A percentile compares a stretch with the other conserved stretches of the same genome.
phyloP scores from a whole-genome alignment of 2,113 vertebrate genomes.

The Hymenochirus boettgeri region DNA sequence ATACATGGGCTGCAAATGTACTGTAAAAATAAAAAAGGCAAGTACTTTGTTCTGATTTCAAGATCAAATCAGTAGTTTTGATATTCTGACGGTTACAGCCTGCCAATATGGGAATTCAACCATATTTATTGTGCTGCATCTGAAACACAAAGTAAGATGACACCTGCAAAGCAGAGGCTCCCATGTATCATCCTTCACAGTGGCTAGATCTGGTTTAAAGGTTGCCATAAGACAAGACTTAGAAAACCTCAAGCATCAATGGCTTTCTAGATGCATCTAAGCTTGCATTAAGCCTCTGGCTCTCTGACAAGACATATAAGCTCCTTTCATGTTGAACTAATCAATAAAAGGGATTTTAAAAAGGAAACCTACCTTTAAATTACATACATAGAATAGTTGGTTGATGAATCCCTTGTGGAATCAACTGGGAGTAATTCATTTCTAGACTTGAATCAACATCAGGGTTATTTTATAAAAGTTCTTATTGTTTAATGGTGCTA shows the following conservation, averaged over 20 bases:
- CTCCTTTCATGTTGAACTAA: constrained; percentile 45
- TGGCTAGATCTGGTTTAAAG: constrained; percentile 53
- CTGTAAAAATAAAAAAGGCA: no score
- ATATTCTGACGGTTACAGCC: no score
- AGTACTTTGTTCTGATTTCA: no score
- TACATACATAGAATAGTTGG: no score
- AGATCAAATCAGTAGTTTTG: no score
- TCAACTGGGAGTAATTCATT: no score
- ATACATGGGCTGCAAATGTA: no score
- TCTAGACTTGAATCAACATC: no score
- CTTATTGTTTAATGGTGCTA: no score
- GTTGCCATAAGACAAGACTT: constrained; percentile 78
- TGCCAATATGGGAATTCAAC: no score
- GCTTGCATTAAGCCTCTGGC: constrained; percentile 44
- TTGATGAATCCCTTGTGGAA: no score
- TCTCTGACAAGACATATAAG: constrained; percentile 48
- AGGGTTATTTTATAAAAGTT: no score
- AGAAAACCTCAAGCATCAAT: constrained; percentile 50
- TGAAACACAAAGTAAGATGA: constrained; percentile 20
- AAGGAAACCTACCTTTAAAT: constrained; percentile 16
- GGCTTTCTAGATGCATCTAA: constrained; percentile 48
- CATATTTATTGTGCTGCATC: constrained; percentile 10
- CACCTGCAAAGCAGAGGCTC: constrained; percentile 13
- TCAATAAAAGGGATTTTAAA: constrained; percentile 10
- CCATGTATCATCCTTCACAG: constrained; percentile 52